These are phyloP conservation scores for Chironomus tepperi DNA, from an alignment of 1,140 invertebrate genomes.

Conservation along the genomic window DNA sequence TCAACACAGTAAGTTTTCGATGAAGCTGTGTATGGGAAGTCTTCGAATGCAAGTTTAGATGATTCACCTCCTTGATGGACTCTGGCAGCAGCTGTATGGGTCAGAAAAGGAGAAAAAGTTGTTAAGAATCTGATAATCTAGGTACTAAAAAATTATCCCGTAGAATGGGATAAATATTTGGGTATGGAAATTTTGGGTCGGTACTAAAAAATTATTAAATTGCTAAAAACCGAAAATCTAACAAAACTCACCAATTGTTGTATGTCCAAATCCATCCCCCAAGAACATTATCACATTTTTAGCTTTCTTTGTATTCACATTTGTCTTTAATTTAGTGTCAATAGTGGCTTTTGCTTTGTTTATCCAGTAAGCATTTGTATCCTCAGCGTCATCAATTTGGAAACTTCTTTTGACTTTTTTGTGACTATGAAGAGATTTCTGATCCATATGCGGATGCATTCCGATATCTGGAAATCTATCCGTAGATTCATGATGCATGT, in stretches of 20 bases:
- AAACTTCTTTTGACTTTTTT: neutral
- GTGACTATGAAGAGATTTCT: neutral
- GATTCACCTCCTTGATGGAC: slow-evolving; percentile 65
- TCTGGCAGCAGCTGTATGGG: slow-evolving; percentile 60
- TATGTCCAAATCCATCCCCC: slow-evolving; percentile 89
- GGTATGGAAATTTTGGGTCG: neutral
- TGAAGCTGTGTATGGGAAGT: slow-evolving; percentile 61
- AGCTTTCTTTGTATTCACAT: slow-evolving; percentile 54
- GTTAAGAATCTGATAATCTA: too few relatives aligned
- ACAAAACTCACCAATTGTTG: slow-evolving; percentile 45
- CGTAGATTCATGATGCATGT: neutral
- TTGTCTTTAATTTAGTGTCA: slow-evolving; percentile 41
- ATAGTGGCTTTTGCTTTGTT: slow-evolving; percentile 34
- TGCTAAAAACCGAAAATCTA: too few relatives aligned
- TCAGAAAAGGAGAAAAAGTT: too few relatives aligned
- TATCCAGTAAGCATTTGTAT: slow-evolving; percentile 37
- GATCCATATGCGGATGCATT: neutral
- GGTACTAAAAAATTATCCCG: too few relatives aligned
- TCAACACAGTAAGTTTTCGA: slow-evolving; percentile 75
- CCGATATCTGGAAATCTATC: neutral
- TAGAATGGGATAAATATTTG: too few relatives aligned
- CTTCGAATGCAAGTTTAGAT: slow-evolving; percentile 57
- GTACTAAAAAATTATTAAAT: too few relatives aligned
- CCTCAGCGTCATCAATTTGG: slow-evolving; percentile 30
- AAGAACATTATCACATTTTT: slow-evolving; percentile 88